phyloP scores from a whole-genome alignment of 1,140 invertebrate species.

The Littorina saxatilis region DNA sequence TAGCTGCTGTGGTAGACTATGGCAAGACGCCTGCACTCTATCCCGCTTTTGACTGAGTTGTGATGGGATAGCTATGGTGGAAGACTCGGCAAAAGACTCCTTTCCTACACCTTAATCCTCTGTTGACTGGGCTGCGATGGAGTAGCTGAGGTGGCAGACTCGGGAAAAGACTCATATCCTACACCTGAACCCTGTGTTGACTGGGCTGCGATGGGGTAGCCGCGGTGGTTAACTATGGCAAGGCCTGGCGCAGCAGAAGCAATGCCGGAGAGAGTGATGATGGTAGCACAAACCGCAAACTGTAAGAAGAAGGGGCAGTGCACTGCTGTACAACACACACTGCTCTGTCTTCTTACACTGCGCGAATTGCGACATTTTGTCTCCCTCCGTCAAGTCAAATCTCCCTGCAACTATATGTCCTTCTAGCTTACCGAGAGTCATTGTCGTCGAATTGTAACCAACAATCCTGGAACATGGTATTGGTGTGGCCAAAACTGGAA shows the following conservation, averaged over 20 bases:
- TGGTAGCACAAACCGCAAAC: conserved; percentile 36
- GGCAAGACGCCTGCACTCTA: too few relatives aligned
- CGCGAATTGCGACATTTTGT: conserved; percentile 26
- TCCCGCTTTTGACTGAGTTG: too few relatives aligned
- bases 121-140: too few relatives aligned
- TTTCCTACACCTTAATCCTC: too few relatives aligned
- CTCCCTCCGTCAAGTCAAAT: neutral
- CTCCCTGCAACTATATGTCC: neutral
- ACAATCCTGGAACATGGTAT: too few relatives aligned
- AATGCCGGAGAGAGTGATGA: neutral
- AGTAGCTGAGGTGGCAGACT: neutral
- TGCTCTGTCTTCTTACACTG: conserved; percentile 40
- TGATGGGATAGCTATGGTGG: too few relatives aligned
- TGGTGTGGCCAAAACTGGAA: too few relatives aligned
- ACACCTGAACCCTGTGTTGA: neutral
- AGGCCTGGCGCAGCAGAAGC: neutral
- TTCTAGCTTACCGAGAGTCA: neutral
- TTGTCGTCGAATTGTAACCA: too few relatives aligned
- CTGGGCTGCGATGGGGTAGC: neutral
- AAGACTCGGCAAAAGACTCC: too few relatives aligned
- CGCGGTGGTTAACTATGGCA: neutral
- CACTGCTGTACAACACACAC: conserved; percentile 25
- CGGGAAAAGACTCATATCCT: neutral
- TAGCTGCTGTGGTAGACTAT: too few relatives aligned
- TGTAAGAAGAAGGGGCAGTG: conserved; percentile 42